Conservation (phyloP, 2,113 vertebrate genomes). For the Clarias macrocephalus region DNA sequence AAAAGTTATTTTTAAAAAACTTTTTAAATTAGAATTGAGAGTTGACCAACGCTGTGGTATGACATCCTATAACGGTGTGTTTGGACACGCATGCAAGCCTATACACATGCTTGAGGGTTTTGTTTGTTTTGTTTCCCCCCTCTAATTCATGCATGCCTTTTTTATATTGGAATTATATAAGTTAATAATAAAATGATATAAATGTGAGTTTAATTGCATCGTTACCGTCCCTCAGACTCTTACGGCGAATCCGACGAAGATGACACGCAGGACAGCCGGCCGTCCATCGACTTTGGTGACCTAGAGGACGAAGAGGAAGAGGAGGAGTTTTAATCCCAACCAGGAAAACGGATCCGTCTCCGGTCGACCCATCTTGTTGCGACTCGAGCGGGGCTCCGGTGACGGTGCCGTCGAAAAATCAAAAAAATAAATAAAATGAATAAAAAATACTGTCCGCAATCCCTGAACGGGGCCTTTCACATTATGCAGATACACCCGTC, state of each 20-base stretch:
- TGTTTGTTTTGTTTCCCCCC: not conserved
- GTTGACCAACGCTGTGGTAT: not conserved
- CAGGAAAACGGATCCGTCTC: not conserved
- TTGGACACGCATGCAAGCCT: too few relatives aligned
- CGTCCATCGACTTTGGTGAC: constrained; percentile 76
- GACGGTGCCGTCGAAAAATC: not conserved
- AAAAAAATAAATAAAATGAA: not conserved
- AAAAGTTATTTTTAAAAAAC: too few relatives aligned
- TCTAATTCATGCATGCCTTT: not conserved
- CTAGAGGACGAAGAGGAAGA: constrained; percentile 75
- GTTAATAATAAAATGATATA: not conserved
- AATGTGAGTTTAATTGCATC: not conserved
- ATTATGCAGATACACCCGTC: constrained; percentile 45
- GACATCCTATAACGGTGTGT: not conserved
- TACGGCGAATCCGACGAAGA: constrained; percentile 82
- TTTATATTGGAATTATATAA: not conserved
- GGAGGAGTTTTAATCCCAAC: constrained; percentile 64
- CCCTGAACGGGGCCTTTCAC: constrained; percentile 42
- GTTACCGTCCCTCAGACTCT: constrained; percentile 75
- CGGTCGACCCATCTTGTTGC: not conserved
- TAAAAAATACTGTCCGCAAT: constrained; percentile 33
- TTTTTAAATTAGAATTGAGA: not conserved
- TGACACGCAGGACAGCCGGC: constrained; percentile 73
- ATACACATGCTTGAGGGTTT: not conserved
- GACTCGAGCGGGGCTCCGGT: not conserved